A percentile compares a stretch with the other conserved stretches of the same genome.
Conservation (phyloP, 2,888 invertebrate species). For the Subacronicta megacephala region DNA sequence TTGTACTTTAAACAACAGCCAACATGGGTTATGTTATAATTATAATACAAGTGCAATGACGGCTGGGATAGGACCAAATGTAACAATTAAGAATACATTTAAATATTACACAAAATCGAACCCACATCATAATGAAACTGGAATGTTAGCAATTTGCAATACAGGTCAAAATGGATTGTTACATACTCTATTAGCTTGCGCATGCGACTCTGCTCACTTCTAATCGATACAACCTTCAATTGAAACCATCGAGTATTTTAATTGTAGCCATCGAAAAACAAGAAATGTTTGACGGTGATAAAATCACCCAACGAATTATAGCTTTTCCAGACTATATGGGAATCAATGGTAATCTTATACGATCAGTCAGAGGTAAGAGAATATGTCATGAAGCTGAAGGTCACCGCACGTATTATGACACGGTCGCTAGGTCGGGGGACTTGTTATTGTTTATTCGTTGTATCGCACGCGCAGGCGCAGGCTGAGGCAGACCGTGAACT, state of each 20-base stretch:
- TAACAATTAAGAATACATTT: too few species aligned
- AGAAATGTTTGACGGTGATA: too few species aligned
- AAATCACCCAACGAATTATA: too few species aligned
- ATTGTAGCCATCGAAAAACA: background rate
- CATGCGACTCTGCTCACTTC: conserved; percentile 23
- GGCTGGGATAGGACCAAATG: too few species aligned
- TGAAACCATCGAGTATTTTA: conserved; percentile 4
- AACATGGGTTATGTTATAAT: too few species aligned
- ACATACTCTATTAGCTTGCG: conserved; percentile 27
- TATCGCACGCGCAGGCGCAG: conserved; percentile 1
- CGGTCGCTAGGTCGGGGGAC: background rate
- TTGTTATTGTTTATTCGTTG: conserved; percentile 1
- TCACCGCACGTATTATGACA: background rate
- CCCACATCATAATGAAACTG: conserved; percentile 5
- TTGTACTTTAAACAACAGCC: too few species aligned
- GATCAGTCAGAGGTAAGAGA: conserved; percentile 1
- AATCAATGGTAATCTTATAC: background rate
- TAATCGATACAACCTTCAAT: conserved; percentile 36
- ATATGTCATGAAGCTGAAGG: conserved; percentile 1
- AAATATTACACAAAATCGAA: too few species aligned
- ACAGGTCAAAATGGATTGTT: conserved; percentile 40
- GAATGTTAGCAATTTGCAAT: conserved; percentile 11
- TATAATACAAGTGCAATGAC: too few species aligned
- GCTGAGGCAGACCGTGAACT: background rate
- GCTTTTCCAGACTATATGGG: too few species aligned